phyloP scores from a whole-genome alignment of 2,888 invertebrate species.

The Atethmia centrago region DNA sequence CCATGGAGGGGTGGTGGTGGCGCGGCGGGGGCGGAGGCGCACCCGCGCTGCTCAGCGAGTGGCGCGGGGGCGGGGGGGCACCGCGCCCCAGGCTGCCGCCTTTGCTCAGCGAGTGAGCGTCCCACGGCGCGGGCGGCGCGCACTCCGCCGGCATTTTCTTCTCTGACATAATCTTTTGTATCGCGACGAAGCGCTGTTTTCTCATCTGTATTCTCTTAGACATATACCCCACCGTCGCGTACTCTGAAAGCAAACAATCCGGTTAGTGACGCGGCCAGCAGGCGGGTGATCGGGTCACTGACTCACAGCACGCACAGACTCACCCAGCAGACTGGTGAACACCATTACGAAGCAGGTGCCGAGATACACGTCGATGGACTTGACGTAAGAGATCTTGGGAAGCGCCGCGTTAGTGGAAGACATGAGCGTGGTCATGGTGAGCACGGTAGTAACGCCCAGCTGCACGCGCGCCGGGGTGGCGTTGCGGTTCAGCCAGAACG shows the following conservation, averaged over 20 bases:
- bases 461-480: conserved; percentile 97
- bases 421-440: conserved; percentile 99
- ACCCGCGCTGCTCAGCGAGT: conserved; percentile 62
- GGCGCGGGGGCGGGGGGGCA: conserved; percentile 76
- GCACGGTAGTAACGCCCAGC: conserved; percentile 97
- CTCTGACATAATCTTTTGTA: conserved; percentile 96
- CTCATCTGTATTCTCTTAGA: conserved; percentile 98
- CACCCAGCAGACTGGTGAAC: conserved; percentile 97
- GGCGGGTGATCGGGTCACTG: neutral
- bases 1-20: conserved; percentile 31
- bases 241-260: conserved; percentile 91
- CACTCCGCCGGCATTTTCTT: conserved; percentile 95
- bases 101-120: conserved; percentile 91
- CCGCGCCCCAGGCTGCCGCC: conserved; percentile 93
- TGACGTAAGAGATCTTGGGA: conserved; percentile 99
- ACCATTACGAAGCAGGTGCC: conserved; percentile 99
- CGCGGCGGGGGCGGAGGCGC: conserved; percentile 78
- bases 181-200: conserved; percentile 95
- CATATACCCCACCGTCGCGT: conserved; percentile 98
- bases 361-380: conserved; percentile 98
- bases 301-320: conserved; percentile 63
- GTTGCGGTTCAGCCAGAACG: conserved; percentile 98
- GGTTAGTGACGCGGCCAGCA: neutral
- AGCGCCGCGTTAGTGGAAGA: conserved; percentile 98
- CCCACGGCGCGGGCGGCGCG: conserved; percentile 90